Evolutionary conservation across 1,140 invertebrate species (phyloP).

Genomic region (Grapholita molesta): DNA sequence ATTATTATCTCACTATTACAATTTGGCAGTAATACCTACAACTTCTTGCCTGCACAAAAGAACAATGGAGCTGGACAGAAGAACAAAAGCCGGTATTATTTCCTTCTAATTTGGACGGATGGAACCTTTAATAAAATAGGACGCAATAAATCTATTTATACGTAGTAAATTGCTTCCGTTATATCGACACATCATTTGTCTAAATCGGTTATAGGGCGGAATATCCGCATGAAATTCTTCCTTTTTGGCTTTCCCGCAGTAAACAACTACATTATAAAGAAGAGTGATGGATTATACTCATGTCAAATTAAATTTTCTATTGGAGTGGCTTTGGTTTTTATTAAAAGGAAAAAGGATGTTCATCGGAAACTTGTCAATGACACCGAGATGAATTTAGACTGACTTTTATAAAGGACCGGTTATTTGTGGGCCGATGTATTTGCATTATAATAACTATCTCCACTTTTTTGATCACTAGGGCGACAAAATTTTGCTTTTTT

Average conservation of each 20-base stretch:
- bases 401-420: too few relatives aligned
- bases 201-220: neutral
- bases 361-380: neutral
- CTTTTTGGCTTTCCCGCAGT: neutral
- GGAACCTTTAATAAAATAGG: neutral
- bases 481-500: too few relatives aligned
- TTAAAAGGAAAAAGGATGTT: constrained; percentile 3
- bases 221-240: neutral
- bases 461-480: too few relatives aligned
- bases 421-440: too few relatives aligned
- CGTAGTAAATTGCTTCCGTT: neutral
- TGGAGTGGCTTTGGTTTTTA: neutral
- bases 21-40: too few relatives aligned
- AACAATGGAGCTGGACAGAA: neutral
- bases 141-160: neutral
- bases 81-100: neutral
- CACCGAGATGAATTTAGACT: neutral
- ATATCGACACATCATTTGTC: constrained; percentile 2
- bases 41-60: neutral
- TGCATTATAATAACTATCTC: too few relatives aligned
- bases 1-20: too few relatives aligned
- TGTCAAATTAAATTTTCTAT: neutral
- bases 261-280: neutral
- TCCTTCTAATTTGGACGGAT: neutral
- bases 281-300: neutral